A percentile compares a stretch with the other conserved stretches of the same genome.
Conservation (phyloP, 2,113 vertebrate genomes). For the Megaceryle maxima region DNA sequence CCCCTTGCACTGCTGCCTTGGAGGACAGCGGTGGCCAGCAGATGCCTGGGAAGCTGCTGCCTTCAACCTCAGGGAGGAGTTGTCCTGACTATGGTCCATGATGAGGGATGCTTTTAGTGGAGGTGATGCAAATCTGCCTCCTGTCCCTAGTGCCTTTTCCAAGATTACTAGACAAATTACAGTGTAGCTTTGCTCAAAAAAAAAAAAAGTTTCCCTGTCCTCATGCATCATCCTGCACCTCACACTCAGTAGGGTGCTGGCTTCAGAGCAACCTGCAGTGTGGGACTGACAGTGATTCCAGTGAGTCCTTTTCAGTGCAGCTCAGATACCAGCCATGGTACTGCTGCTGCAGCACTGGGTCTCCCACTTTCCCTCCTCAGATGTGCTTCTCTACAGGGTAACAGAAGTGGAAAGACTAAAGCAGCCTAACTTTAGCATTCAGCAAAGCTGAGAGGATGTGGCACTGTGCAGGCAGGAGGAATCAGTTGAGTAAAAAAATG, state of each 20-base stretch:
- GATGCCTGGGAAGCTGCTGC: background rate
- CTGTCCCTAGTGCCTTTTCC: background rate
- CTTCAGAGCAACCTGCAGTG: background rate
- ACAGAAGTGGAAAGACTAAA: background rate
- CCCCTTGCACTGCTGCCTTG: background rate
- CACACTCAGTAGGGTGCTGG: background rate
- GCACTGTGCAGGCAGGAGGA: background rate
- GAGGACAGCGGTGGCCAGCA: background rate
- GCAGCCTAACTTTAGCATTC: background rate
- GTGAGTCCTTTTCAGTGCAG: background rate
- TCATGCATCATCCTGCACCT: too few species aligned
- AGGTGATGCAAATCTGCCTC: background rate
- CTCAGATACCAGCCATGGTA: background rate
- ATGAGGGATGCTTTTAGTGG: background rate
- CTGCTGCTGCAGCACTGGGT: background rate
- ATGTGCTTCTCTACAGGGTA: background rate
- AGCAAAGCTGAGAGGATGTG: background rate
- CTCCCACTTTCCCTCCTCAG: background rate
- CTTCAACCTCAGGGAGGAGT: background rate
- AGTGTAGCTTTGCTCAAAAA: background rate
- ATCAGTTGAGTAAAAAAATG: background rate
- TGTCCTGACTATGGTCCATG: rapidly evolving
- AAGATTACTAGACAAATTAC: background rate
- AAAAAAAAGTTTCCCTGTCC: background rate
- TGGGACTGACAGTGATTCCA: background rate